Evolutionary conservation across 1,140 invertebrate species (phyloP), one percentile per base, ranked within the genome.

Genomic region (Caenorhabditis briggsae): DNA sequence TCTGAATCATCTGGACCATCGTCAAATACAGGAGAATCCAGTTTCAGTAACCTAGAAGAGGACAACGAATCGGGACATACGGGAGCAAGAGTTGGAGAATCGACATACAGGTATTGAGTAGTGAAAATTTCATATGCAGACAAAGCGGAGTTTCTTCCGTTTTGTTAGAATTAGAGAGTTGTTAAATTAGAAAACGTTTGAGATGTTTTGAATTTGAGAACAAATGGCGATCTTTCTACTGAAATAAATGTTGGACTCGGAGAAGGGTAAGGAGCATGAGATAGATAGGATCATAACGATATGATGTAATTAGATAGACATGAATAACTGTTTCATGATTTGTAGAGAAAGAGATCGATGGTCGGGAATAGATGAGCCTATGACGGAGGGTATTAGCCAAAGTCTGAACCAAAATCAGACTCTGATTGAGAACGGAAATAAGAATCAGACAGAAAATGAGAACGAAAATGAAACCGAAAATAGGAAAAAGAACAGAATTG

Each of bases 221-320:
- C 65, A 25, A 20, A 11, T 78, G 33, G 33, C 1, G 70, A 78
- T 78, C 12, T 78, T 23, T 78, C 70, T 12, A 46, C 70, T 48
- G 70, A 78, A 50, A 50, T 78, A 18, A n/a, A 78, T n/a, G 11
- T 78, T 78, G 43, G 70, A 78, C 11, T 46, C 18, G 43, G 70
- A 43, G 33, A 78, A 78, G 70, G 70, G 70, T 78, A 50, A 78
- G 70, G 50, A 50, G 70, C 70, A 78, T 78, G 70, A 33, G 33
- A 50, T 78, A 78, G 18, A 18, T 78, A 78, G n/a, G 70, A 78
- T 20, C 25, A 78, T 18, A 50, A 78, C 5, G 46, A 74, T 16
- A 11, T 14, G n/a, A 78, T 23, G 0, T 64, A 64, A 18, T 41
- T 65, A 20, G 11, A 70, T 46, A 25, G 12, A 7, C 16, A 43